A percentile compares a stretch with the other conserved stretches of the same genome.
These are phyloP conservation scores for Acropora yongei DNA, from an alignment of 64 coral and sea anemone genomes.

Conservation along the genomic window DNA sequence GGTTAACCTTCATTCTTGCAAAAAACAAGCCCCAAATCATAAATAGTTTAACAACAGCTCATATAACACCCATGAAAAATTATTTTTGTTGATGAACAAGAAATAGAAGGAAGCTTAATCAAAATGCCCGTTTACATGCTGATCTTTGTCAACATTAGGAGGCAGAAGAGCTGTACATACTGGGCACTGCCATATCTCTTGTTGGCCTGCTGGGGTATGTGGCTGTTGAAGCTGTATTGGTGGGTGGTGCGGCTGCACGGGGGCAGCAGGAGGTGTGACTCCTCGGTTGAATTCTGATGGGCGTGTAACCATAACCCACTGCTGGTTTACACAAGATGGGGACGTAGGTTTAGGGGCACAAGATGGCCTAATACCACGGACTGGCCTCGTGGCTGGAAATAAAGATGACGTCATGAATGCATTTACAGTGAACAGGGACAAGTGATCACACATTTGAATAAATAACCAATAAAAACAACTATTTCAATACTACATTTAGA, in stretches of 20 bases:
- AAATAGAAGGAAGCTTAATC: neutral
- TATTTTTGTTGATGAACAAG: no score
- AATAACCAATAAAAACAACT: neutral
- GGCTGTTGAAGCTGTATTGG: neutral
- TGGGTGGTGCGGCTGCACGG: neutral
- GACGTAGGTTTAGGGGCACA: no score
- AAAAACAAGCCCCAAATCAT: no score
- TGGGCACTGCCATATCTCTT: neutral
- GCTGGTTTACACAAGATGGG: neutral
- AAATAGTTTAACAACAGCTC: neutral
- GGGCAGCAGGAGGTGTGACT: neutral
- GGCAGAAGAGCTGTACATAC: constrained; percentile 47
- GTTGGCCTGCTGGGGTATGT: neutral
- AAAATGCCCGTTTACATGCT: constrained; percentile 51
- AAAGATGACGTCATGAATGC: neutral
- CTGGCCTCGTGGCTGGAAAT: neutral
- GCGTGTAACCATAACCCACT: constrained; percentile 8
- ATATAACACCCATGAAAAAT: neutral
- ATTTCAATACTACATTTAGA: no score
- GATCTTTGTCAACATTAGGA: constrained; percentile 23
- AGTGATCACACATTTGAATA: neutral
- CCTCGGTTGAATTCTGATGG: neutral
- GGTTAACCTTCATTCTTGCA: no score
- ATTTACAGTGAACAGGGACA: neutral
- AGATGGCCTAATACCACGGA: neutral